Evolutionary conservation across 2,113 vertebrate genomes (phyloP), one percentile per base, ranked within the genome.

Genomic region (Podilymbus podiceps): DNA sequence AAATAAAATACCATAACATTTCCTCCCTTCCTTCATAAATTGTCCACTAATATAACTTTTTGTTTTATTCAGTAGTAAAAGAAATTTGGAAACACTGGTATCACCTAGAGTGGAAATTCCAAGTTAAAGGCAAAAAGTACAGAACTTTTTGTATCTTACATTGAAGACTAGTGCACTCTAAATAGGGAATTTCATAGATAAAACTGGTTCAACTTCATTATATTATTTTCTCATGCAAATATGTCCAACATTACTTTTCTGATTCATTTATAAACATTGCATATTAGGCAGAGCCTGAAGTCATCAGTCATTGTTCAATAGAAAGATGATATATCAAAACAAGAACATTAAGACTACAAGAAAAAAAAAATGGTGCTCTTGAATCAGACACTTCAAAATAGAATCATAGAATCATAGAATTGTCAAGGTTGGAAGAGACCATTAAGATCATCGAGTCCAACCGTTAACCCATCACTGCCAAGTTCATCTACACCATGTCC

Each of bases 231-330:
- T 95, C 91, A 92, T 84, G 68, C 60, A 89, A 93, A 88, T 94
- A 67, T 2, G 4, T 78, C 55, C 59, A 89, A 85, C 1, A 2
- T 58, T 81, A 44, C 83, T 91, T 91, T 89, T 91, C 71, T 91
- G 86, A 94, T 83, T 84, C 53, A 85, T 91, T 95, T 96, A 92
- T 89, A 96, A 95, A 95, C 74, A 90, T 44, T 79, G 71, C 40
- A 58, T 85, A 83, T 74, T 83, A 91, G 46, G 44, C 33, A 94
- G 63, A 77, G 40, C 71, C 63, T 93, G 67, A 93, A 91, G 78
- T 85, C 89, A 91, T 91, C 84, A 89, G 69, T 93, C 93, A 94
- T 69, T 93, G 89, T 83, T 86, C 89, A 91, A 91, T 25, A 90
- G 38, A 75, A 94, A 88, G 75, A 86, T 53, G 20, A 90, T 93